Base-by-base conservation (phyloP, 2,797 vertebrate genomes). In the Botia almorhae region DNA sequence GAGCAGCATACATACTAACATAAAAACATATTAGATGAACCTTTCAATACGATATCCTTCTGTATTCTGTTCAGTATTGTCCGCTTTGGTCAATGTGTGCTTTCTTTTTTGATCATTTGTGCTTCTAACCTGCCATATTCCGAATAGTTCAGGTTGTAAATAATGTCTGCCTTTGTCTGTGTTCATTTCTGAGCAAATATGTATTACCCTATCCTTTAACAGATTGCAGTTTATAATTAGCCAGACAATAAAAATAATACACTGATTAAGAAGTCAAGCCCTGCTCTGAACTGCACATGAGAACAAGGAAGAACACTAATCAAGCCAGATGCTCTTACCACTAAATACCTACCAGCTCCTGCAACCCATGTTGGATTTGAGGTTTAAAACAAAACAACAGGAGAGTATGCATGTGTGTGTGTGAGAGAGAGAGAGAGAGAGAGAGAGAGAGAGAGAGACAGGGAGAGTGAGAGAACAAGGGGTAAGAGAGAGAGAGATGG, bases 331-430 rank as follows among this genome's bases (percentile, higher is more conserved):
- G 69, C 58, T n/a, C 8, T 60, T 50, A 60, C 65, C 58, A 50
- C 43, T 8, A 70, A 39, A 16, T 68, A 16, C 60, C 78, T 72
- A 46, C 46, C 26, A 70, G 48, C 39, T 79, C 19, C 58, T 56
- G 48, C 63, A 72, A 64, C 48, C 50, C 33, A 72, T 23, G 19
- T 72, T 72, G 46, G 46, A 72, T 65, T 51, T 72, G 48, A 58
- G 65, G 60, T 21, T 67, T 73, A 55, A 53, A 65, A 75, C 5
- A 64, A 46, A 21, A 53, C 33, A 23, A 70, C 29, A 74, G 65
- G 83, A 84, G 87, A 86, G 21, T 79, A 84, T 86, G 88, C 83
- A 4, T 69, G 36, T 46, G 56, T 1, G 88, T 86, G 73, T 43
- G 83, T 87, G 65, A 43, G 16, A 23, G 69, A n/a, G 11, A 51